Conservation (phyloP, 2,888 invertebrate genomes). For the Tinea pellionella region DNA sequence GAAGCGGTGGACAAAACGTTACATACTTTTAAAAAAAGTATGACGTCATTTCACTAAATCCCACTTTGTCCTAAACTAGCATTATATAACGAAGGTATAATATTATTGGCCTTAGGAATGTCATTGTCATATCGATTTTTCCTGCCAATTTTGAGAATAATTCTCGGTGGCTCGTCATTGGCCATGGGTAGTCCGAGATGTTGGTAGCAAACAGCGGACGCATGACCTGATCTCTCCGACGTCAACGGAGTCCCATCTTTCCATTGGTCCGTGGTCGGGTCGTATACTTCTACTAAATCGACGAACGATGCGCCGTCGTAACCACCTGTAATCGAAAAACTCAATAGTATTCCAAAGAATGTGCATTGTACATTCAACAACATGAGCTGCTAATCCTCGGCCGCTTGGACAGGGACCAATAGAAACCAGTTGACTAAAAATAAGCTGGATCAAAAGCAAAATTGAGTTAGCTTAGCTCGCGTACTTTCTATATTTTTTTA, state of each 20-base stretch:
- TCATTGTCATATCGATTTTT: constrained; percentile 28
- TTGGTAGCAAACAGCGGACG: constrained; percentile 88
- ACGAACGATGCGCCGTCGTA: constrained; percentile 90
- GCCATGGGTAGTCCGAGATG: constrained; percentile 67
- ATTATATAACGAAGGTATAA: constrained; percentile 39
- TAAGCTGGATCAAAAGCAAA: no score
- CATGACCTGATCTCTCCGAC: constrained; percentile 91
- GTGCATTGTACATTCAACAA: no score
- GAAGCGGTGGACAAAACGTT: no score
- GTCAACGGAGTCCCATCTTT: constrained; percentile 79
- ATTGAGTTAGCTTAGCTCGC: no score
- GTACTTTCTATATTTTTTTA: no score
- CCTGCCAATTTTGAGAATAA: constrained; percentile 1
- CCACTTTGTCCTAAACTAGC: not conserved
- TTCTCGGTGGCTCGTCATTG: constrained; percentile 19
- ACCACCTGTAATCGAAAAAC: constrained; percentile 72
- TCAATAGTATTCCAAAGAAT: no score
- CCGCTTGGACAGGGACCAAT: no score
- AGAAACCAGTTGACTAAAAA: no score
- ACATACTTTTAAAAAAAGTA: no score
- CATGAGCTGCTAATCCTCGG: no score
- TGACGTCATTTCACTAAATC: not conserved
- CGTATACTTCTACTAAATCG: constrained; percentile 88
- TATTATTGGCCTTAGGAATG: constrained; percentile 48
- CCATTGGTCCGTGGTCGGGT: constrained; percentile 83